Evolutionary conservation across 1,140 invertebrate species (phyloP), one percentile per base, ranked within the genome.

Genomic region (Drosophila paulistorum): DNA sequence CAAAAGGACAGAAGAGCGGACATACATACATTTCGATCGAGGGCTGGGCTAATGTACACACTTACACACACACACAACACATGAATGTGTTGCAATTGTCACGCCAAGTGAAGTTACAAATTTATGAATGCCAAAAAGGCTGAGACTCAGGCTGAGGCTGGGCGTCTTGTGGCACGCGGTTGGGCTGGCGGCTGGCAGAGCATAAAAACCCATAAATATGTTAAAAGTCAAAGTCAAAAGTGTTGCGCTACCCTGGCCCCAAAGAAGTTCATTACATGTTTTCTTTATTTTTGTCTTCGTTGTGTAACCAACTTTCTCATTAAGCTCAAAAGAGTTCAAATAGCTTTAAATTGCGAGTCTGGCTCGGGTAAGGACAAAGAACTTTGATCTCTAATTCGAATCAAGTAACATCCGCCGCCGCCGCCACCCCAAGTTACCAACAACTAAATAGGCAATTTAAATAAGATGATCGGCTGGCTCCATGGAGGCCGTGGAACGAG

Each of bases 41-140:
- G 81, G 69, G 83, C 81, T 65, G 83, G 83, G 85, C 83, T 86
- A 86, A 86, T 86, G 83, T 86, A 86, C 83, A 77, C 17, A 48
- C 17, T 7, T 7, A 45, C 17, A 48, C 42, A 48, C 17, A 48
- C 42, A 48, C 45, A 14, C 14, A 45, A 7, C 60, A 78, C 83
- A 83, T 82, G 79, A 90, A 86, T 90, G 82, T 90, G 86, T 91
- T 91, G 84, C 90, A 91, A 91, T 91, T 91, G 90, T 91, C 90
- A 91, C 84, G 90, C 84, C 84, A 85, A 91, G 90, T 91, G 81
- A 91, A 91, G 82, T 85, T 81, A 91, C 81, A 89, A 91, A 91
- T 91, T 91, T 91, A 91, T 91, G 90, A 91, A 91, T 91, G 84
- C 83, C 83, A 87, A 87, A 87, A 87, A 87, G 83, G 77, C 75